Percentiles rank a stretch among this genome's conserved stretches.
Evolutionary conservation across 2,888 invertebrate species (phyloP).

Genomic region (Yponomeuta cagnagella): DNA sequence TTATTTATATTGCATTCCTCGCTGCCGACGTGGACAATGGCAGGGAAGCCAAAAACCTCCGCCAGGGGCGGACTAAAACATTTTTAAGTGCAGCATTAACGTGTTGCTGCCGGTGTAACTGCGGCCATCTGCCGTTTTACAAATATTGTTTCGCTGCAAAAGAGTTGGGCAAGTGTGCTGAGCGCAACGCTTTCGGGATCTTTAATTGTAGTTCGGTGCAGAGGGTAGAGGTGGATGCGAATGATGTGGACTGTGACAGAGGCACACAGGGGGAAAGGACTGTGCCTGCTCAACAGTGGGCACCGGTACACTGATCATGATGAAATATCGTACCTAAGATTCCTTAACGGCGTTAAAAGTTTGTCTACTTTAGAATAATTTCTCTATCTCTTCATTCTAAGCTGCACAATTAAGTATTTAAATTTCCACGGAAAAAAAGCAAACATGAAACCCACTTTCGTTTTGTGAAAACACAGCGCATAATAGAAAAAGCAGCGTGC

Average conservation of each 20-base stretch:
- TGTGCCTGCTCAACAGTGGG: no score
- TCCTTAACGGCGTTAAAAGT: background rate
- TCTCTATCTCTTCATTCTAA: no score
- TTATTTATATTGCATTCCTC: slow-evolving; percentile 14
- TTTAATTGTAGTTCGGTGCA: background rate
- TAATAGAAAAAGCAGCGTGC: slow-evolving; percentile 59
- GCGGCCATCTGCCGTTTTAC: slow-evolving; percentile 46
- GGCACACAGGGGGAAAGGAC: no score
- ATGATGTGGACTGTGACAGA: background rate
- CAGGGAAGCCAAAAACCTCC: slow-evolving; percentile 33
- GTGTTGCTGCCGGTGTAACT: slow-evolving; percentile 40
- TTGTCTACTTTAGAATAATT: no score
- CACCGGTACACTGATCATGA: background rate
- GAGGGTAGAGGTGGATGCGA: background rate
- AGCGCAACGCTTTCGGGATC: slow-evolving; percentile 6
- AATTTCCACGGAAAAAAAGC: background rate
- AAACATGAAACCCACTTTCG: slow-evolving; percentile 37
- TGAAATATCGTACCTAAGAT: background rate
- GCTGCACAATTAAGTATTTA: no score
- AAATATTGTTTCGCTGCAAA: slow-evolving; percentile 30
- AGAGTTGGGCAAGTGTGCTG: background rate
- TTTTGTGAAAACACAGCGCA: slow-evolving; percentile 53
- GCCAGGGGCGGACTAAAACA: slow-evolving; percentile 48
- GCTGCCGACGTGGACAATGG: slow-evolving; percentile 17
- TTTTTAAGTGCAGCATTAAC: slow-evolving; percentile 52